Evolutionary conservation across 2,797 vertebrate genomes (phyloP).

Genomic region (Enteromius anoplus): DNA sequence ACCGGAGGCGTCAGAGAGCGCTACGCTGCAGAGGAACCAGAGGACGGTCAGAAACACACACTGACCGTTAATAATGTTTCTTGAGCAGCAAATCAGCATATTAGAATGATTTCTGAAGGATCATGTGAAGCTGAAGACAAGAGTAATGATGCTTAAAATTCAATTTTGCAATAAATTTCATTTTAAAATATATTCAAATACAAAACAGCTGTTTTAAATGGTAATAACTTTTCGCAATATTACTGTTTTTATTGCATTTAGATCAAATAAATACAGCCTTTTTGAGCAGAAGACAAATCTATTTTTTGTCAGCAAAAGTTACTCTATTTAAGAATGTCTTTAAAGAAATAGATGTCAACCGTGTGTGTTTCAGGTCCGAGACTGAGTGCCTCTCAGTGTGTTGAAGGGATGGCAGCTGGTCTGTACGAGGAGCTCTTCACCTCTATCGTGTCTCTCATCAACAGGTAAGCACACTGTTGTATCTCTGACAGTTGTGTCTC

Average conservation of each 20-base stretch:
- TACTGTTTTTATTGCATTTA: background rate
- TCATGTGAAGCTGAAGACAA: background rate
- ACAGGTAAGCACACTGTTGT: constrained; percentile 81
- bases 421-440: constrained; percentile 94
- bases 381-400: constrained; percentile 86
- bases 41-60: constrained; percentile 69
- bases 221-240: background rate
- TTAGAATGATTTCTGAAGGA: background rate
- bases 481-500: background rate
- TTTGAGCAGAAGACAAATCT: background rate
- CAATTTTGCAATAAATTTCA: background rate
- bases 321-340: background rate
- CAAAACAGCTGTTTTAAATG: background rate
- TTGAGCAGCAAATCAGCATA: background rate
- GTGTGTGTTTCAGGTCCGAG: constrained; percentile 79
- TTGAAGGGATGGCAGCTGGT: constrained; percentile 90
- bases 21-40: constrained; percentile 35
- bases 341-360: background rate
- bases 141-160: background rate
- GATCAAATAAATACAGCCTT: background rate
- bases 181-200: background rate
- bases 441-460: constrained; percentile 86
- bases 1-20: constrained; percentile 71
- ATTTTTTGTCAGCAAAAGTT: background rate
- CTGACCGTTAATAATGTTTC: background rate